Evolutionary conservation across 2,888 invertebrate genomes (phyloP).

Genomic region (Nowickia ferox): DNA sequence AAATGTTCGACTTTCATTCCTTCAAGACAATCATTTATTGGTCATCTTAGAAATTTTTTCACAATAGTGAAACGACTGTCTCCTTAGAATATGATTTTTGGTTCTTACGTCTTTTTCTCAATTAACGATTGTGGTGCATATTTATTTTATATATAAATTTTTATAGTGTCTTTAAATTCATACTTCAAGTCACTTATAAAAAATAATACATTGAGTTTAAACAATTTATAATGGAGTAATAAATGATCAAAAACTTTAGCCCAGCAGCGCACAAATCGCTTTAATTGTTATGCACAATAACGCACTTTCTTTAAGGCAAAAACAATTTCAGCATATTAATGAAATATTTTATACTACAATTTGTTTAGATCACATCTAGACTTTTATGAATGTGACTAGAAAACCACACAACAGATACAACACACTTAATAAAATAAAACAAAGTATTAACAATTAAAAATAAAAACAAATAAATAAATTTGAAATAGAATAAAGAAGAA

Average conservation of each 20-base stretch:
- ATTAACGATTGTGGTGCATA: too few species aligned
- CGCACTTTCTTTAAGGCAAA: conserved; percentile 37
- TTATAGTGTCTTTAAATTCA: too few species aligned
- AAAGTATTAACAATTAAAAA: conserved; percentile 29
- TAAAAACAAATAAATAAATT: neutral
- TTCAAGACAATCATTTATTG: too few species aligned
- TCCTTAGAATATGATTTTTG: too few species aligned
- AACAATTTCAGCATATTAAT: conserved; percentile 56
- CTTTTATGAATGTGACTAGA: conserved; percentile 16
- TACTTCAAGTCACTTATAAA: neutral
- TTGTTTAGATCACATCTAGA: conserved; percentile 53
- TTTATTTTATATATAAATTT: too few species aligned
- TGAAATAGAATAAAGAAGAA: neutral
- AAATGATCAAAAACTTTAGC: conserved; percentile 19
- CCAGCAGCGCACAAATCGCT: neutral
- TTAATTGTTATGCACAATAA: conserved; percentile 59
- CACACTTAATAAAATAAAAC: neutral
- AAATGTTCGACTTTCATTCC: too few species aligned
- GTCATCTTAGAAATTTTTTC: too few species aligned
- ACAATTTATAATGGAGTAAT: conserved; percentile 34
- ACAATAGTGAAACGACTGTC: too few species aligned
- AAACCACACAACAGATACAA: neutral
- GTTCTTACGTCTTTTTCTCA: too few species aligned
- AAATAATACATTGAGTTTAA: neutral
- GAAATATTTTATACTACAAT: conserved; percentile 46